Evolutionary conservation across 2,113 vertebrate genomes (phyloP).

Genomic region (Ammodramus savannarum): DNA sequence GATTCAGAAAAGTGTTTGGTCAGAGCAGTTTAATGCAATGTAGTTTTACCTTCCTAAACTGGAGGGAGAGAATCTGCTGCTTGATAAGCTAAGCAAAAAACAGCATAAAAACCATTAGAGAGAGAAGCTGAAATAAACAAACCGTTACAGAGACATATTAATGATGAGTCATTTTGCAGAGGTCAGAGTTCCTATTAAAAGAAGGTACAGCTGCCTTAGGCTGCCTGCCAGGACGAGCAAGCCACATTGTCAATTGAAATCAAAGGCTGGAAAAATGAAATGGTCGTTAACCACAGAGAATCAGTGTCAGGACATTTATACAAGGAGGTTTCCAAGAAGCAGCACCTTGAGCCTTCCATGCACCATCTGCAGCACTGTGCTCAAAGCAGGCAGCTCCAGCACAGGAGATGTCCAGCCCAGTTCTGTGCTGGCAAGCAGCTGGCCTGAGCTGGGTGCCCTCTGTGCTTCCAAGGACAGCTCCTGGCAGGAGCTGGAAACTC

Average conservation of each 20-base stretch:
- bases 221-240: conserved; percentile 57
- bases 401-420: neutral
- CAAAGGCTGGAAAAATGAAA: conserved; percentile 62
- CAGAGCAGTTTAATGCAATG: conserved; percentile 66
- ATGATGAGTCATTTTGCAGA: conserved; percentile 56
- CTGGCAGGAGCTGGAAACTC: neutral
- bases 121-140: conserved; percentile 60
- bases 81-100: conserved; percentile 91
- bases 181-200: conserved; percentile 72
- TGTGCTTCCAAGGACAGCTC: neutral
- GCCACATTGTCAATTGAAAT: conserved; percentile 36
- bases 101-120: conserved; percentile 84
- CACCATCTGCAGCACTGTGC: neutral
- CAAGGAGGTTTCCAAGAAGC: conserved; percentile 9
- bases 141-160: conserved; percentile 44
- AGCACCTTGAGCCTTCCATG: conserved; percentile 52
- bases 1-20: conserved; percentile 37
- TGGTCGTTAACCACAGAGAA: conserved; percentile 32
- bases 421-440: neutral
- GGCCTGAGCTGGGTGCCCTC: neutral
- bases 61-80: conserved; percentile 88
- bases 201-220: conserved; percentile 69
- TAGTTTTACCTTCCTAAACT: conserved; percentile 89
- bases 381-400: conserved; percentile 11
- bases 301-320: neutral